Conservation (phyloP, 2,888 invertebrate species). For the Erebia palarica region DNA sequence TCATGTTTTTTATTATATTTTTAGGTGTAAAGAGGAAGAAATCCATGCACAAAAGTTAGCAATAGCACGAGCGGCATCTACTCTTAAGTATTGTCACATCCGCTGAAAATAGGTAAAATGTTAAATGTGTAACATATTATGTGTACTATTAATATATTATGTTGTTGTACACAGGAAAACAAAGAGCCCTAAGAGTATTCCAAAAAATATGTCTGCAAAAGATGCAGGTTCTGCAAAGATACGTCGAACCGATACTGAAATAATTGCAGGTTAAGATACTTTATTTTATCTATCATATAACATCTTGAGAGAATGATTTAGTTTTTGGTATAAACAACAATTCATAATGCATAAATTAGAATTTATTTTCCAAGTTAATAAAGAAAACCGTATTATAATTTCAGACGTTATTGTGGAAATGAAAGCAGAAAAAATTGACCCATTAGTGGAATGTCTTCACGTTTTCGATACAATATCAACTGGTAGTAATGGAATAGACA, state of each 20-base stretch:
- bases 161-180: constrained; percentile 51
- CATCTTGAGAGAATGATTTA: no score
- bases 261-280: constrained; percentile 54
- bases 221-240: constrained; percentile 49
- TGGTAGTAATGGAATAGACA: constrained; percentile 45
- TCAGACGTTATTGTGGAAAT: constrained; percentile 64
- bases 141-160: background rate
- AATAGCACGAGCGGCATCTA: constrained; percentile 34
- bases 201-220: constrained; percentile 44
- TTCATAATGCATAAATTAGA: no score
- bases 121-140: no score
- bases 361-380: no score
- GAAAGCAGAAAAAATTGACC: constrained; percentile 61
- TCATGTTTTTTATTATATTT: constrained; percentile 11
- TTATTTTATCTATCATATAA: no score
- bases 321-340: no score
- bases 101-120: background rate
- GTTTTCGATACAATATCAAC: constrained; percentile 46
- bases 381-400: constrained; percentile 20
- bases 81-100: constrained; percentile 49
- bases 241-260: constrained; percentile 63
- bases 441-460: constrained; percentile 59
- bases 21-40: constrained; percentile 60
- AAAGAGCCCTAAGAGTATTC: constrained; percentile 53
- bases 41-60: constrained; percentile 49